These are phyloP conservation scores for Rhagonycha lutea DNA, from an alignment of 2,888 invertebrate genomes.

Conservation along the genomic window DNA sequence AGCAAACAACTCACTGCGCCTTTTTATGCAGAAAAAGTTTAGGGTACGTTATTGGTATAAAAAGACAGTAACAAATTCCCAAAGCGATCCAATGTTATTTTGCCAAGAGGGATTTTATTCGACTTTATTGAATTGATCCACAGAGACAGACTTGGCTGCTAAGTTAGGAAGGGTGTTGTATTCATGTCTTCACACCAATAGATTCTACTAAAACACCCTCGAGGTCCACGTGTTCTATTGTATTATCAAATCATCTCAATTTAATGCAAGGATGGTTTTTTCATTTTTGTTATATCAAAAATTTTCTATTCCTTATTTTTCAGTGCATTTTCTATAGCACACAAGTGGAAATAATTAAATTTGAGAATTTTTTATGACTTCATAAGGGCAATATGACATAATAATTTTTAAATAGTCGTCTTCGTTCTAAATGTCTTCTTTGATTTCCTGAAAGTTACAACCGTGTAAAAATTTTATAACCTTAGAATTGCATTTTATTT, in stretches of 20 bases:
- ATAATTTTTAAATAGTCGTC: background rate
- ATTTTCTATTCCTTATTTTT: background rate
- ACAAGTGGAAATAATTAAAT: background rate
- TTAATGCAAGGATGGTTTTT: conserved; percentile 5
- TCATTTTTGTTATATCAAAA: background rate
- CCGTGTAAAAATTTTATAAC: background rate
- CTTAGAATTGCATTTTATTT: background rate
- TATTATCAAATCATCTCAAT: conserved; percentile 20
- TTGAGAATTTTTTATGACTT: background rate
- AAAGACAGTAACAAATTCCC: conserved; percentile 9
- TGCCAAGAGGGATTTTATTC: conserved; percentile 20
- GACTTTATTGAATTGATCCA: conserved; percentile 23
- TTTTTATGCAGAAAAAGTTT: background rate
- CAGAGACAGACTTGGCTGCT: conserved; percentile 17
- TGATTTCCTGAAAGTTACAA: background rate
- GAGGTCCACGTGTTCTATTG: conserved; percentile 17
- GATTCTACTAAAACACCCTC: conserved; percentile 12
- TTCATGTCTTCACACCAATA: conserved; percentile 13
- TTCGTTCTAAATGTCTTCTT: background rate
- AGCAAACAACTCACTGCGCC: background rate
- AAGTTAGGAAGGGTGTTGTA: conserved; percentile 10
- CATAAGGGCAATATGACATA: background rate
- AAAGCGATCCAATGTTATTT: conserved; percentile 7
- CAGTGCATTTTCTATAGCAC: background rate
- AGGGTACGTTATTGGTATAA: background rate